Percentiles rank a stretch among this genome's conserved stretches.
Evolutionary conservation across 2,888 invertebrate species (phyloP).

Genomic region (Bursaphelenchus okinawaensis): DNA sequence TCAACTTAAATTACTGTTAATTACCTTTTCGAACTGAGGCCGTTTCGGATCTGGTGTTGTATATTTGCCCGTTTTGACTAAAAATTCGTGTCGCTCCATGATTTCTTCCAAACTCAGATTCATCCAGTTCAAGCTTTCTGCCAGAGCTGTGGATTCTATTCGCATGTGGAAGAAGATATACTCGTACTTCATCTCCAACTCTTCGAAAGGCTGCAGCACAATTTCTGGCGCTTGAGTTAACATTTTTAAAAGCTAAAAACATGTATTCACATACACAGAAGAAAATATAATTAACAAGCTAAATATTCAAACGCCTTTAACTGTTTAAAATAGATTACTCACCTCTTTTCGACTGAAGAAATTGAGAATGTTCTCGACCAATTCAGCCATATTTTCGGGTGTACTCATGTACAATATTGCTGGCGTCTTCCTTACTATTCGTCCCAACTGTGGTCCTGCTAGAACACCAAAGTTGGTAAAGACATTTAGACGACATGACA

Average conservation of each 20-base stretch:
- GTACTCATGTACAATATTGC: constrained; percentile 24
- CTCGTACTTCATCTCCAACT: constrained; percentile 50
- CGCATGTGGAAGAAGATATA: constrained; percentile 53
- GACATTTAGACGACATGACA: constrained; percentile 19
- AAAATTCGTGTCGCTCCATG: constrained; percentile 36
- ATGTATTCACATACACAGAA: too few species aligned
- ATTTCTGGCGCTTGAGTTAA: constrained; percentile 37
- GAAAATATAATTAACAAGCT: too few species aligned
- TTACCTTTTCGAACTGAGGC: constrained; percentile 35
- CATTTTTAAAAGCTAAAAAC: constrained; percentile 33
- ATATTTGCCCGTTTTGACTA: constrained; percentile 45
- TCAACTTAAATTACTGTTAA: background rate
- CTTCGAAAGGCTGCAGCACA: constrained; percentile 42
- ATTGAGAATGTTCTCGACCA: constrained; percentile 18
- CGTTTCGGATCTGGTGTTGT: constrained; percentile 47
- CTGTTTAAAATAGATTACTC: background rate
- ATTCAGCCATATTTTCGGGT: constrained; percentile 19
- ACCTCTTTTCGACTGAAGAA: constrained; percentile 25
- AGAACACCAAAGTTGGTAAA: constrained; percentile 25
- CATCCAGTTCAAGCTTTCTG: constrained; percentile 29
- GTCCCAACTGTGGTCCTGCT: constrained; percentile 20
- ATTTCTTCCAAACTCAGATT: constrained; percentile 28
- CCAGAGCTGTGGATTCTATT: constrained; percentile 41
- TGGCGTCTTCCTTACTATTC: constrained; percentile 26
- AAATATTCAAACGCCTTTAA: background rate